These are phyloP conservation scores for Columbina picui DNA, from an alignment of 2,113 vertebrate genomes.

Conservation along the genomic window DNA sequence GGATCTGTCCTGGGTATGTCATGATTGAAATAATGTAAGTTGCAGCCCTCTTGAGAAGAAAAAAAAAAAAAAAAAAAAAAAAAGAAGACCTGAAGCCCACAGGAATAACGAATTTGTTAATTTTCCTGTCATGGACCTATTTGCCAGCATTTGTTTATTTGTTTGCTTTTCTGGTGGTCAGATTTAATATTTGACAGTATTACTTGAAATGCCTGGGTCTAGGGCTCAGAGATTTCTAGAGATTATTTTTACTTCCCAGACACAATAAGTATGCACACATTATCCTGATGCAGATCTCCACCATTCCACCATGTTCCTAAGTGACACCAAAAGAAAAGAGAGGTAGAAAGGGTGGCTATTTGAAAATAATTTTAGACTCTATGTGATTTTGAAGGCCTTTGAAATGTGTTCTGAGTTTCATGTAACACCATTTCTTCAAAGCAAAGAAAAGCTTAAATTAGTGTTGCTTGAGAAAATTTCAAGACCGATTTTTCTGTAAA, in stretches of 20 bases:
- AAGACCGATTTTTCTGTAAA: neutral
- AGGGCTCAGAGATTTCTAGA: neutral
- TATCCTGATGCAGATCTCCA: neutral
- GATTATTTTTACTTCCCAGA: neutral
- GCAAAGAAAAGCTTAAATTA: slow-evolving; percentile 29
- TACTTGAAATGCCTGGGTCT: neutral
- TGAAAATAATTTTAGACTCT: neutral
- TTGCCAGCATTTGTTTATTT: neutral
- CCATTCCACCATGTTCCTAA: neutral
- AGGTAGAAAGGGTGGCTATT: neutral
- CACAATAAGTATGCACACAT: accelerated
- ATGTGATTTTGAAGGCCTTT: neutral
- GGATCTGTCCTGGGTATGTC: neutral
- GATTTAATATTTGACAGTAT: neutral
- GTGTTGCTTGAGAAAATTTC: slow-evolving; percentile 15
- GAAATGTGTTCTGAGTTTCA: neutral
- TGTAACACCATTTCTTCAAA: neutral
- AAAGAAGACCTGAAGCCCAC: neutral
- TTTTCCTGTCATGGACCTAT: neutral
- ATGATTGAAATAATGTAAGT: neutral
- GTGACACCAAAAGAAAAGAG: neutral
- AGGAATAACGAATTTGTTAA: neutral
- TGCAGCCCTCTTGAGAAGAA: neutral
- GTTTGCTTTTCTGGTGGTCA: neutral
- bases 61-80: too few relatives aligned